Percentiles rank a stretch among this genome's conserved stretches.
Conservation (phyloP, 2,888 invertebrate genomes). For the Pyrocoelia pectoralis region DNA sequence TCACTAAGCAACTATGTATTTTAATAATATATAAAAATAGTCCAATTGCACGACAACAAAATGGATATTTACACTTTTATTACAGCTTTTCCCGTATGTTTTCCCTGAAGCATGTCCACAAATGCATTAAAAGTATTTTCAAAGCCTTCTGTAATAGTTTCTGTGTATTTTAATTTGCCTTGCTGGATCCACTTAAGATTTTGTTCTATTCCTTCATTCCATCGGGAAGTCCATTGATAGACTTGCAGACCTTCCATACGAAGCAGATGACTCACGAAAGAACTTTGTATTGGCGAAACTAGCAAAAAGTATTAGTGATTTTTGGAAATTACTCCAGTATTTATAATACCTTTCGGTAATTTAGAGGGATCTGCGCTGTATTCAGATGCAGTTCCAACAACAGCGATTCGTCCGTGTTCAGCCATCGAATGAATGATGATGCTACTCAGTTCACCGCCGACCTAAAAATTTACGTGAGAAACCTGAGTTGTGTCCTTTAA, state of each 20-base stretch:
- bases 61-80: constrained; percentile 62
- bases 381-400: constrained; percentile 72
- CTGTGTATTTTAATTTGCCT: constrained; percentile 73
- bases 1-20: no score
- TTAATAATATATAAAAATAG: no score
- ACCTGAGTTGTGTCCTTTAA: not conserved
- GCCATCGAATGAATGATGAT: constrained; percentile 70
- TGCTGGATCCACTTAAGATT: constrained; percentile 69
- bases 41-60: no score
- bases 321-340: not conserved
- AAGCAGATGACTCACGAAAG: constrained; percentile 66
- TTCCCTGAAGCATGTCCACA: constrained; percentile 67
- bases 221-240: constrained; percentile 64
- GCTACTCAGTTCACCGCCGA: constrained; percentile 72
- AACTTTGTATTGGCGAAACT: constrained; percentile 60
- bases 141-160: constrained; percentile 71
- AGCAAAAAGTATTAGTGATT: not conserved
- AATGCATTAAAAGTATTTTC: constrained; percentile 77
- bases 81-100: constrained; percentile 76
- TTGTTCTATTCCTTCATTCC: constrained; percentile 69
- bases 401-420: constrained; percentile 66
- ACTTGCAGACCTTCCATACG: constrained; percentile 70
- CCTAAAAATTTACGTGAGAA: constrained; percentile 54
- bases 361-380: constrained; percentile 55
- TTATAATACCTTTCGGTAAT: not conserved